Evolutionary conservation across 2,797 vertebrate species (phyloP), one percentile per base, ranked within the genome.

Genomic region (Neomorphus geoffroyi): DNA sequence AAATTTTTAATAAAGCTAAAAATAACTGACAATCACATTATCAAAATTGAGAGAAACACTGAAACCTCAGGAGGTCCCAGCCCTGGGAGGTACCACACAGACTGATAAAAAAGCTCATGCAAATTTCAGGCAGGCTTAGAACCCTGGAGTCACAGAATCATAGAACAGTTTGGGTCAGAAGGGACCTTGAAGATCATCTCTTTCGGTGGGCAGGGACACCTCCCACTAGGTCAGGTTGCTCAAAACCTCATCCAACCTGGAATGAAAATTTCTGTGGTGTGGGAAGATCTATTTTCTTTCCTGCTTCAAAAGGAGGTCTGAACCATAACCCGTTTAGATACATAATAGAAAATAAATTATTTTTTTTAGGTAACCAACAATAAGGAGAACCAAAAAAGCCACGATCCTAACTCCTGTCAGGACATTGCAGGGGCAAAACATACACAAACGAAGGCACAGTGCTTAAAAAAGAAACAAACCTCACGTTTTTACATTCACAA

Each of bases 11-110:
- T 50, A 35, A 50, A 83, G 75, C 65, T 72, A 94, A 93, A 91
- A 93, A 94, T 90, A 96, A 75, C 51, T 18, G 66, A 62, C 56
- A 83, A 70, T 78, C 30, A 62, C 67, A 50, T 66, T 73, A 78
- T 39, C 46, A 26, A 72, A 86, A 69, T 0, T 10, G 54, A 94
- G 65, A 91, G 64, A 60, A 56, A 65, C 61, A 41, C 0, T 7
- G 46, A 35, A 84, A 23, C 18, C 61, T 41, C 50, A 14, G 53
- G 64, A 87, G 67, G 41, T 41, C 37, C 62, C 13, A 37, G 48
- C 27, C 32, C 74, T 60, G 41, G 33, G n/a, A 24, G 26, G 64
- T 41, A 90, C 33, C 18, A 43, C 66, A 48, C 8, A 24, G 27
- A 53, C 32, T 0, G 1, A 37, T 15, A 53, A 67, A 74, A 78